Conservation (phyloP, 2,113 vertebrate genomes). For the Gasterosteus nipponicus region DNA sequence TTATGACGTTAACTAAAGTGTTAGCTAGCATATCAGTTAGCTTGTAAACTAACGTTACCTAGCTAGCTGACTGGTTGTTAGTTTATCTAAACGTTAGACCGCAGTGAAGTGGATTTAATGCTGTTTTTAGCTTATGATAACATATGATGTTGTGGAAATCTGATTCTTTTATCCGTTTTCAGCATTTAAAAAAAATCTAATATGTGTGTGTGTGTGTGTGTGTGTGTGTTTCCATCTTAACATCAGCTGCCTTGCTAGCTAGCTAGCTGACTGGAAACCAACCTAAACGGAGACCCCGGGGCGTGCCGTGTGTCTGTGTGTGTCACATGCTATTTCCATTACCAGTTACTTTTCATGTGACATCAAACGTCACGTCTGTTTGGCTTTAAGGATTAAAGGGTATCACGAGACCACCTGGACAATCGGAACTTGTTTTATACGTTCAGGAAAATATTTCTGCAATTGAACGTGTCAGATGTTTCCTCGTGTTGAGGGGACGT, state of each 20-base stretch:
- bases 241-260: neutral
- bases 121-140: rapidly evolving
- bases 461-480: no score
- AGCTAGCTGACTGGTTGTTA: constrained; percentile 16
- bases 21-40: constrained; percentile 40
- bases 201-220: neutral
- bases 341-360: constrained; percentile 8
- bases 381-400: neutral
- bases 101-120: neutral
- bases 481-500: neutral
- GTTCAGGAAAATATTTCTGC: neutral
- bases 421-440: neutral
- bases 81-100: neutral
- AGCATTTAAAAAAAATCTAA: no score
- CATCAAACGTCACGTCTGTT: neutral
- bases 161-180: neutral
- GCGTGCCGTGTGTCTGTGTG: constrained; percentile 29
- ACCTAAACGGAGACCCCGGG: neutral
- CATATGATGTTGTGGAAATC: neutral
- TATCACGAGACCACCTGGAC: neutral
- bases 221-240: neutral
- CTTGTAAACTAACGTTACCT: constrained; percentile 7
- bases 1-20: neutral
- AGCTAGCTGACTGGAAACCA: neutral
- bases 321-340: neutral